These are phyloP conservation scores for Meganola albula DNA, from an alignment of 2,888 invertebrate species.

Conservation along the genomic window DNA sequence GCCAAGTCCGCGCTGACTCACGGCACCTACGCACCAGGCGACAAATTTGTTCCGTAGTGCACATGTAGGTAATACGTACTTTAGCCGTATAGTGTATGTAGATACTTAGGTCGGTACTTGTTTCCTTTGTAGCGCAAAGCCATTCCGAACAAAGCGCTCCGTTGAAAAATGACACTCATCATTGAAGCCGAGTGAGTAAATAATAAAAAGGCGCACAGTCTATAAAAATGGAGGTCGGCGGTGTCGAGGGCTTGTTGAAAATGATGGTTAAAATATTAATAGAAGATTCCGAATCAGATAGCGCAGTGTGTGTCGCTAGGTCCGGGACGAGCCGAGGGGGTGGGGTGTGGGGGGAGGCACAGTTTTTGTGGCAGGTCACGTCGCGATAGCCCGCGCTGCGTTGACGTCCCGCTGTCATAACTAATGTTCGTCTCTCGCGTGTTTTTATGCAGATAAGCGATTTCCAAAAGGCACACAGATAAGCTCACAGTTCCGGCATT, in stretches of 20 bases:
- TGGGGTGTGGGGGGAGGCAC: slow-evolving; percentile 2
- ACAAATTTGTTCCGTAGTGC: no score
- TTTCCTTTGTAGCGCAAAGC: no score
- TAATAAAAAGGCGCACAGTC: not conserved
- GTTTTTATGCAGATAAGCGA: slow-evolving; percentile 46
- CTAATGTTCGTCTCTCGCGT: slow-evolving; percentile 24
- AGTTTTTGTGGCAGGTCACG: slow-evolving; percentile 36
- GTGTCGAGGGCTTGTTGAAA: slow-evolving; percentile 8
- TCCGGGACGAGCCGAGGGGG: not conserved
- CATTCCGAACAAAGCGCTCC: no score
- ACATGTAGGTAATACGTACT: no score
- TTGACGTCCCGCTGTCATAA: slow-evolving; percentile 12
- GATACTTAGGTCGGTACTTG: no score
- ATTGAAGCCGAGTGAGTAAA: no score
- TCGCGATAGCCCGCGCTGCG: slow-evolving; percentile 39
- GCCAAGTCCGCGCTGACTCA: no score
- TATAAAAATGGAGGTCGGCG: not conserved
- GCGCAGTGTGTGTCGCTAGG: slow-evolving; percentile 12
- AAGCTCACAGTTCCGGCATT: slow-evolving; percentile 39
- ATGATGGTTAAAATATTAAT: slow-evolving; percentile 18
- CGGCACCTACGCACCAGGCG: no score
- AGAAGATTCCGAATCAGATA: slow-evolving; percentile 33
- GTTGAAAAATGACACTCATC: no score
- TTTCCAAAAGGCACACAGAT: slow-evolving; percentile 39
- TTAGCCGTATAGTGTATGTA: no score